phyloP scores from a whole-genome alignment of 2,113 vertebrate genomes.

The Neopipo cinnamomea region DNA sequence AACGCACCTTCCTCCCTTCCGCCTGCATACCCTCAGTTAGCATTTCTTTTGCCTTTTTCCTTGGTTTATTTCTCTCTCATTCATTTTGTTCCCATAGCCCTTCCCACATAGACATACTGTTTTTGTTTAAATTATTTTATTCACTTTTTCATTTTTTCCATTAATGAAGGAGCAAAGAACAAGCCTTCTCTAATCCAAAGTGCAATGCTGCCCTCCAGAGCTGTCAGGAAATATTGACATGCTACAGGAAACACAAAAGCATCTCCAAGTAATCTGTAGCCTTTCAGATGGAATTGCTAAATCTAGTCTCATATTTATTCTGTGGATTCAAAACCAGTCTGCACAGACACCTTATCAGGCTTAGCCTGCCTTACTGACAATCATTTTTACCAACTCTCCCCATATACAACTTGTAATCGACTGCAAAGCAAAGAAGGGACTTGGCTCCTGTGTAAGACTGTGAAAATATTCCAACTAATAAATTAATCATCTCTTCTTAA shows the following conservation, averaged over 20 bases:
- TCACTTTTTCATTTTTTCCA: conserved; percentile 32
- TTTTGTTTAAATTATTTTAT: background rate
- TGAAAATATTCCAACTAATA: background rate
- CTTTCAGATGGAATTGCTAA: background rate
- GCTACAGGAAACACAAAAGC: background rate
- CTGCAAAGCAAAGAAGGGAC: conserved; percentile 10
- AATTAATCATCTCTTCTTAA: conserved; percentile 38
- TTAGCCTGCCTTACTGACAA: conserved; percentile 34
- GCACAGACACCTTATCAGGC: conserved; percentile 14
- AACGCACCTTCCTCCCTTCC: background rate
- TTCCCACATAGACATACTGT: background rate
- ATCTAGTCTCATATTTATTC: background rate
- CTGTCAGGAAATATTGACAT: background rate
- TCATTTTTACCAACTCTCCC: conserved; percentile 21
- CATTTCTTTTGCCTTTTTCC: conserved; percentile 16
- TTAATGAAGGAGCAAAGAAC: conserved; percentile 18
- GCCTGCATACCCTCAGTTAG: conserved; percentile 22
- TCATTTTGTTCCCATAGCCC: background rate
- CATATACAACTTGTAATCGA: background rate
- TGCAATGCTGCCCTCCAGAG: conserved; percentile 79
- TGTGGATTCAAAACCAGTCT: conserved; percentile 6
- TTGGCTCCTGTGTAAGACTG: background rate
- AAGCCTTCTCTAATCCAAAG: conserved; percentile 38
- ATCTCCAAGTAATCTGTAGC: accelerated
- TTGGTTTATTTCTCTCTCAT: background rate